A percentile compares a stretch with the other conserved stretches of the same genome.
Evolutionary conservation across 2,888 invertebrate species (phyloP).

Genomic region (Chloroclysta siterata): DNA sequence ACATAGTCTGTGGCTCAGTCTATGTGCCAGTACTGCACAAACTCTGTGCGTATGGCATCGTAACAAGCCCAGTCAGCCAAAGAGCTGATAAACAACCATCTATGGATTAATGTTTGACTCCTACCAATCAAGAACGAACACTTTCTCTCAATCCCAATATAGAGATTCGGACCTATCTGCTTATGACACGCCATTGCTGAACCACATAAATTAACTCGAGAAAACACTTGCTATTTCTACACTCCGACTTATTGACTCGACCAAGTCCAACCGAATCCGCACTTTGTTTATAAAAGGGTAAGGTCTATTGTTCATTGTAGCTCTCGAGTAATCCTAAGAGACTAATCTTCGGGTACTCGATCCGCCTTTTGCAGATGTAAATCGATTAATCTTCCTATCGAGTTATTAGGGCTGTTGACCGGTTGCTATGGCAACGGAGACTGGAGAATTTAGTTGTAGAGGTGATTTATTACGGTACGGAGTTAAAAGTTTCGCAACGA

Average conservation of each 20-base stretch:
- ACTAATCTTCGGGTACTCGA: constrained; percentile 72
- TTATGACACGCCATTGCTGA: constrained; percentile 37
- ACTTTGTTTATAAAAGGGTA: constrained; percentile 41
- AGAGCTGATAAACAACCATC: constrained; percentile 7
- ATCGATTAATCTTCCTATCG: constrained; percentile 77
- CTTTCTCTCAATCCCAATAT: constrained; percentile 23
- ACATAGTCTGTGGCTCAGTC: too few relatives aligned
- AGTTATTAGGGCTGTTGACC: constrained; percentile 67
- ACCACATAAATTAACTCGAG: constrained; percentile 40
- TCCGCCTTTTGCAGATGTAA: constrained; percentile 74
- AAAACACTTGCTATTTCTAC: constrained; percentile 35
- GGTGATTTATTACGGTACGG: constrained; percentile 40
- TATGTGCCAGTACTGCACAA: too few relatives aligned
- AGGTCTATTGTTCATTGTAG: constrained; percentile 40
- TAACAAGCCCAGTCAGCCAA: constrained; percentile 1
- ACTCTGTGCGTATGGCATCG: not conserved
- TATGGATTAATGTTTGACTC: constrained; percentile 3
- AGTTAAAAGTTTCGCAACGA: constrained; percentile 30
- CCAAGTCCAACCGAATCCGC: constrained; percentile 31
- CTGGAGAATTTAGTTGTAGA: constrained; percentile 29
- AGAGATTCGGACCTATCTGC: constrained; percentile 30
- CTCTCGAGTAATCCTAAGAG: constrained; percentile 66
- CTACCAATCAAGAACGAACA: constrained; percentile 20
- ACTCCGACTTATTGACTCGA: constrained; percentile 49
- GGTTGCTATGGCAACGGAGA: constrained; percentile 61